These are phyloP conservation scores for Scaptomyza hsui DNA, from an alignment of 1,140 invertebrate genomes.

Conservation along the genomic window DNA sequence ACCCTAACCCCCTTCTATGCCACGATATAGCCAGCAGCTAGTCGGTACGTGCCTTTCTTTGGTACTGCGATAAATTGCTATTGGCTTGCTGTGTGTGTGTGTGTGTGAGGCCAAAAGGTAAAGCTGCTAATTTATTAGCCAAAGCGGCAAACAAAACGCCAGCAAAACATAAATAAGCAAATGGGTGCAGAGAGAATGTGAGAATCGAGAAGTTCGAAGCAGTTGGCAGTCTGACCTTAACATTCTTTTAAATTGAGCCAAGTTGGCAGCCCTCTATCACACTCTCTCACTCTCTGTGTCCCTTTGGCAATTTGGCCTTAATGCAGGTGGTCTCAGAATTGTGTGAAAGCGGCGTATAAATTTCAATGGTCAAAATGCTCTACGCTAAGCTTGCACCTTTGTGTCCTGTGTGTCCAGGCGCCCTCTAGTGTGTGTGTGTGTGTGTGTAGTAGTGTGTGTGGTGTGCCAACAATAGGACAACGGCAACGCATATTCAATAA, in stretches of 20 bases:
- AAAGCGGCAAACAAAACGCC: slow-evolving; percentile 69
- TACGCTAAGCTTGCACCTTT: slow-evolving; percentile 58
- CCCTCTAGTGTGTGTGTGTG: slow-evolving; percentile 11
- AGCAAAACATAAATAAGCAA: slow-evolving; percentile 71
- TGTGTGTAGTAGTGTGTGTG: slow-evolving; percentile 1
- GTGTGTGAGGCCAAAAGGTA: slow-evolving; percentile 51
- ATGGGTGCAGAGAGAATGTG: neutral
- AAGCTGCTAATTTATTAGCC: slow-evolving; percentile 78
- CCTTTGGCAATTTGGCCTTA: slow-evolving; percentile 56
- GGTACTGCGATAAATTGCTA: slow-evolving; percentile 75
- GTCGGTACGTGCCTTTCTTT: slow-evolving; percentile 67
- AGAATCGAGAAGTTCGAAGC: slow-evolving; percentile 14
- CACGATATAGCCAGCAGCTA: neutral
- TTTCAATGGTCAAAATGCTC: slow-evolving; percentile 70
- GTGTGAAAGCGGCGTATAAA: slow-evolving; percentile 66
- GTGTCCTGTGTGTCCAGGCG: slow-evolving; percentile 23
- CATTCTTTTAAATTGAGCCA: slow-evolving; percentile 41
- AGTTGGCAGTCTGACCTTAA: slow-evolving; percentile 42
- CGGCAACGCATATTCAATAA: slow-evolving; percentile 77
- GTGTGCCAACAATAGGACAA: slow-evolving; percentile 60
- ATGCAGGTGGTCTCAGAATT: slow-evolving; percentile 31
- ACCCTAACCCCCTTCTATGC: slow-evolving; percentile 3
- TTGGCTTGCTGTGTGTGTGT: slow-evolving; percentile 54
- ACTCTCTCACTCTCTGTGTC: slow-evolving; percentile 1
- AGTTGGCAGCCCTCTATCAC: slow-evolving; percentile 26